Evolutionary conservation across 2,888 invertebrate genomes (phyloP), one percentile per base, ranked within the genome.

Genomic region (Dynastes tityus): DNA sequence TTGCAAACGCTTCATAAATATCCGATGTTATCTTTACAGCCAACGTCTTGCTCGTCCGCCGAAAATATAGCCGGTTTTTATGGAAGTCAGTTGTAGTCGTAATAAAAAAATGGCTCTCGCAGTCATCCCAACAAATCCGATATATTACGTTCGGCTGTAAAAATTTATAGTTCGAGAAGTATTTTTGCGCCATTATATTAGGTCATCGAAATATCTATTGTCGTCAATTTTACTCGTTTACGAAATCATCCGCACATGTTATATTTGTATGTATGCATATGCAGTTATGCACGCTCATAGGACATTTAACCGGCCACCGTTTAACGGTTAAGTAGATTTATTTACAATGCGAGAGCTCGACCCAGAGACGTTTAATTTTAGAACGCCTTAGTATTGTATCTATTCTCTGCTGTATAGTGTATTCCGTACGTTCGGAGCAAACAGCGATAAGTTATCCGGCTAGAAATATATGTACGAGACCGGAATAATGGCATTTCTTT

Each of bases 81-180:
- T 74, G 73, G 73, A 45, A 74, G 49, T 29, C 73, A 63, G 73
- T 74, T 74, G 73, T 71, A 55, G 37, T 45, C 45, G 16, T 49
- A 74, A 74, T 74, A 74, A 74, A 73, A 68, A 74, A 74, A 74
- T 63, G 29, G 73, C 45, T 22, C 37, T 74, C 73, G 61, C 73
- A 61, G 40, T 58, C 73, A 74, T 74, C 73, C 13, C 63, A 61
- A 45, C 61, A 40, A 74, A 61, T 61, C 73, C 61, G 40, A 63
- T 61, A 61, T 68, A 51, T 61, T 49, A 74, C 61, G 37, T 45
- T 45, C 22, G 55, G 61, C 45, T 45, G 63, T 74, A 74, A 74
- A 74, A 74, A 74, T 74, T 74, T 74, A 74, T 74, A 29, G 73
- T 61, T 61, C 61, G 22, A 61, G 73, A 63, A 63, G 63, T 74